Base-by-base conservation (phyloP, 1,140 invertebrate species). In the Aricia agestis region DNA sequence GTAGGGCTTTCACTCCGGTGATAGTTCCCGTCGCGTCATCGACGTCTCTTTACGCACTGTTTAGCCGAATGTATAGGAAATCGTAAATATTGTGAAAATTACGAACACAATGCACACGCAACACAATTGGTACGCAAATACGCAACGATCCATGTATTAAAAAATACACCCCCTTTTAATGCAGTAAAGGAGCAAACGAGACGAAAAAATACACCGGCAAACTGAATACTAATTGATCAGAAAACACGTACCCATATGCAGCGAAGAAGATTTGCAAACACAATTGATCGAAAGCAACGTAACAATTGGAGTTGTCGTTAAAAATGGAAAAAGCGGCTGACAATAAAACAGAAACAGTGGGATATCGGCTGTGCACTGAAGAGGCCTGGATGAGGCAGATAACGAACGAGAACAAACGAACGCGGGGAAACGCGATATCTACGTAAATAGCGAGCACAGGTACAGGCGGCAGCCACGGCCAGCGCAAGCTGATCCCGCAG, bases 381-480 rank as follows among this genome's bases (percentile, higher is more conserved):
- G 63, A 18, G 67, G 52, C 42, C 65, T 75, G 69, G 71, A 74
- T 77, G 75, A 73, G 68, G 57, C 31, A 67, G 69, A 76, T 76
- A 77, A 77, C 71, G 69, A 75, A 77, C 69, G 70, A 68, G 68
- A 79, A 76, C 73, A 76, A 76, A 75, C 68, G 61, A 71, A 74
- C 67, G 63, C 68, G 69, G 72, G 70, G 31, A 76, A 75, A 77
- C 61, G 74, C 71, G 69, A 78, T 74, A 59, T 68, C 71, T 63
- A 71, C 70, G 74, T 76, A 76, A 76, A 78, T 74, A 75, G 75
- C 70, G 72, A 75, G 59, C 78, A 72, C 73, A 69, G 69, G 72
- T 67, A 52, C 45, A 52, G 45, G 3, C 13, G 45, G 45, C 45
- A 10, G 13, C 45, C 45, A 13, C 45, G 45, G 45, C 45, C 45